Evolutionary conservation across 2,113 vertebrate genomes (phyloP).

Genomic region (Craseonycteris thonglongyai): DNA sequence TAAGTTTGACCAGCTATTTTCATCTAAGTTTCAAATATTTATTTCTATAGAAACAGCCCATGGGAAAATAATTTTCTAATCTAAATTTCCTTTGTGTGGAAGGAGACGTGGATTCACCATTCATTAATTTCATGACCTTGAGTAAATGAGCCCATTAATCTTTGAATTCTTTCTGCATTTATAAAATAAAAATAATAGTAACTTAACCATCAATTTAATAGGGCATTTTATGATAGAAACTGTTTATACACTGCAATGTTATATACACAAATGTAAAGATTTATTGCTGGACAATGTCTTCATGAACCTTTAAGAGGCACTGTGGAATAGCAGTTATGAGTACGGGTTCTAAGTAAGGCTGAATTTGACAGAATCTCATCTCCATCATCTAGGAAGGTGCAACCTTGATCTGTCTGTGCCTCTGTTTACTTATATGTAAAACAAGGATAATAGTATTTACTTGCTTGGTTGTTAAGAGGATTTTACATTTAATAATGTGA

Average conservation of each 20-base stretch:
- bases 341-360: not conserved
- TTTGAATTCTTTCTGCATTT: conserved; percentile 55
- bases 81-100: conserved; percentile 44
- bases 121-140: conserved; percentile 70
- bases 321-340: not conserved
- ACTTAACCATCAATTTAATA: conserved; percentile 58
- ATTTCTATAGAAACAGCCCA: conserved; percentile 41
- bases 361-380: not conserved
- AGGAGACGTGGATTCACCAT: conserved; percentile 45
- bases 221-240: conserved; percentile 41
- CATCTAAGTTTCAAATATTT: conserved; percentile 45
- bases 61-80: conserved; percentile 56
- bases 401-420: not conserved
- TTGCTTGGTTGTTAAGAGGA: conserved; percentile 38
- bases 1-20: conserved; percentile 48
- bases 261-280: not conserved
- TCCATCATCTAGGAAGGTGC: not conserved
- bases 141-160: conserved; percentile 61
- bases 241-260: not conserved
- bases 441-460: conserved; percentile 1
- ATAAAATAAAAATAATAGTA: conserved; percentile 48
- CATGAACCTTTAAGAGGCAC: not conserved
- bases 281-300: conserved; percentile 29
- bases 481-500: conserved; percentile 38
- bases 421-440: conserved; percentile 31